A percentile compares a stretch with the other conserved stretches of the same genome.
Conservation (phyloP, 2,888 invertebrate genomes). For the Anodontia alba region DNA sequence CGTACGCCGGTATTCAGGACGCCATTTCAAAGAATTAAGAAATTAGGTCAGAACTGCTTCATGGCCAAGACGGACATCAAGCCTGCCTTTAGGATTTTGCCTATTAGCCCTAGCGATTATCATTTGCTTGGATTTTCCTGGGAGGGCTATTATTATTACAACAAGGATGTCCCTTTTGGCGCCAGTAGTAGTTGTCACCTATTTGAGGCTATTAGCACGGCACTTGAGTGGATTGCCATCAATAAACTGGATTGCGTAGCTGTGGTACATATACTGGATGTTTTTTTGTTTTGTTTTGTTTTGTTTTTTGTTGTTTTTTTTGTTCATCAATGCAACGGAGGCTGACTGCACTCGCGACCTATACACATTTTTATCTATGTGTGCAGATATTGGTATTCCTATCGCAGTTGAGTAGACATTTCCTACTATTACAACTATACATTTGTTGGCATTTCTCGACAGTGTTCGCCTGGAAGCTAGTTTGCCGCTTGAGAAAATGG, state of each 20-base stretch:
- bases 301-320: neutral
- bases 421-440: neutral
- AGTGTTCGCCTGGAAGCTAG: neutral
- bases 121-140: neutral
- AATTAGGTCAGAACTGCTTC: neutral
- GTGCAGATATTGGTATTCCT: neutral
- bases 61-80: neutral
- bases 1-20: constrained; percentile 1
- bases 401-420: neutral
- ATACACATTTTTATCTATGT: neutral
- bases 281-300: neutral
- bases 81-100: neutral
- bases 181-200: neutral
- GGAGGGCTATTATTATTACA: neutral
- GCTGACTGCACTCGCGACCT: neutral
- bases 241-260: neutral
- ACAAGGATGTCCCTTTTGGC: neutral
- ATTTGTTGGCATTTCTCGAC: neutral
- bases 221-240: neutral
- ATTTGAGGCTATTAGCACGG: neutral
- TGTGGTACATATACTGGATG: neutral
- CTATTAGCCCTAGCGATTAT: neutral
- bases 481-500: no score
- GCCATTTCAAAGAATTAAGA: neutral
- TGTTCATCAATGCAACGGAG: neutral